phyloP scores from a whole-genome alignment of 2,797 vertebrate species.

The Myiotriccus ornatus region DNA sequence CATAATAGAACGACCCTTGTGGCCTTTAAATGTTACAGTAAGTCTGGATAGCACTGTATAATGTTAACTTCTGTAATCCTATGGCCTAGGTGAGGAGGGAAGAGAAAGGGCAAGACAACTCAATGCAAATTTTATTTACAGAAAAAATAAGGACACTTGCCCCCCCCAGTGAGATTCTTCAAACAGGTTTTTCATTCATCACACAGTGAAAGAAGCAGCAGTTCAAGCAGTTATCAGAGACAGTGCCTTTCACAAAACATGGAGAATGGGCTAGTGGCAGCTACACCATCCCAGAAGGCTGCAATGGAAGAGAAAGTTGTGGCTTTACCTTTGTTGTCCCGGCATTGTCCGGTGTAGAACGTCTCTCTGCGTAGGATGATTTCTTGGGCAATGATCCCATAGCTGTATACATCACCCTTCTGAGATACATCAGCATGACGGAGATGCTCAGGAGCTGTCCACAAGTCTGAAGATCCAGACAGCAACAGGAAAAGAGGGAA shows the following conservation, averaged over 20 bases:
- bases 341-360: slow-evolving; percentile 81
- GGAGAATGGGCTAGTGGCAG: not conserved
- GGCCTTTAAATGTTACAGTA: not conserved
- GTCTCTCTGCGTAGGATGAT: slow-evolving; percentile 84
- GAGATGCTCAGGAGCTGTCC: slow-evolving; percentile 92
- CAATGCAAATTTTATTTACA: not conserved
- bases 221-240: not conserved
- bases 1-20: not conserved
- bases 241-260: not conserved
- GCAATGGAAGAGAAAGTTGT: not conserved
- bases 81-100: not conserved
- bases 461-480: slow-evolving; percentile 71
- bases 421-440: slow-evolving; percentile 84
- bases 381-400: slow-evolving; percentile 91
- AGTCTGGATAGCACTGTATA: not conserved
- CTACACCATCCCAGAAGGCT: not conserved
- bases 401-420: slow-evolving; percentile 95
- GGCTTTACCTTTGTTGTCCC: slow-evolving; percentile 77
- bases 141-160: not conserved
- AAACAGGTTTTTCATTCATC: not conserved
- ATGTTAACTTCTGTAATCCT: not conserved
- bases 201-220: not conserved
- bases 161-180: not conserved
- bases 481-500: not conserved
- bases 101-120: not conserved